Percentiles rank a stretch among this genome's conserved stretches.
phyloP scores from a whole-genome alignment of 2,797 vertebrate genomes.

The Hypotaenidia okinawae region DNA sequence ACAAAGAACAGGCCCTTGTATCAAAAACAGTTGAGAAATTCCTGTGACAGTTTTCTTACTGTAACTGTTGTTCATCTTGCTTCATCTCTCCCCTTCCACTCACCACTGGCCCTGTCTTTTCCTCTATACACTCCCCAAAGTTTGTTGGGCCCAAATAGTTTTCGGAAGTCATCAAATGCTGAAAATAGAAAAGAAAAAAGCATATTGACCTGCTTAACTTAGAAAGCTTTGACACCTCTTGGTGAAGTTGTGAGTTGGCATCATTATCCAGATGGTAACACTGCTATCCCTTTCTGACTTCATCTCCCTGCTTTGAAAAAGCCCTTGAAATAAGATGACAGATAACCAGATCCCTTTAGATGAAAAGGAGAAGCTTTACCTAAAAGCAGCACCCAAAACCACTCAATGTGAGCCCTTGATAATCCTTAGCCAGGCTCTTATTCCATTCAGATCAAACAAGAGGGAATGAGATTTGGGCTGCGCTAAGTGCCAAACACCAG shows the following conservation, averaged over 20 bases:
- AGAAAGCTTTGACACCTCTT: constrained; percentile 20
- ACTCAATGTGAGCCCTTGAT: constrained; percentile 3
- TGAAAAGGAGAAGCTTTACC: constrained; percentile 26
- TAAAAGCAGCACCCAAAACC: constrained; percentile 15
- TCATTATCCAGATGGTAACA: constrained; percentile 48
- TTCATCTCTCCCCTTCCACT: neutral
- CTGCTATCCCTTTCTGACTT: constrained; percentile 13
- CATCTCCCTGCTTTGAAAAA: constrained; percentile 36
- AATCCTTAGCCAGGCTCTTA: constrained; percentile 26
- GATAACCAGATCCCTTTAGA: constrained; percentile 41
- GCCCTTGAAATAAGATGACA: constrained; percentile 18
- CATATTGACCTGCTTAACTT: constrained; percentile 52
- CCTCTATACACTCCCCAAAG: neutral
- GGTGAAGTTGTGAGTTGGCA: constrained; percentile 39
- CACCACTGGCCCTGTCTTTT: neutral
- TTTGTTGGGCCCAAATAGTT: constrained; percentile 3
- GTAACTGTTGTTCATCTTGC: neutral
- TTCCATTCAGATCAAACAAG: constrained; percentile 24
- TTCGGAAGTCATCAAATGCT: constrained; percentile 2
- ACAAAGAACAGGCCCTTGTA: neutral
- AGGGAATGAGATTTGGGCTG: neutral
- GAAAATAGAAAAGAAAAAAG: neutral
- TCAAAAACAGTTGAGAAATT: neutral
- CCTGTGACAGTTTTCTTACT: neutral
- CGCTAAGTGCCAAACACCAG: neutral